Evolutionary conservation across 2,888 invertebrate species (phyloP), one percentile per base, ranked within the genome.

Genomic region (Nemoura dubitans): DNA sequence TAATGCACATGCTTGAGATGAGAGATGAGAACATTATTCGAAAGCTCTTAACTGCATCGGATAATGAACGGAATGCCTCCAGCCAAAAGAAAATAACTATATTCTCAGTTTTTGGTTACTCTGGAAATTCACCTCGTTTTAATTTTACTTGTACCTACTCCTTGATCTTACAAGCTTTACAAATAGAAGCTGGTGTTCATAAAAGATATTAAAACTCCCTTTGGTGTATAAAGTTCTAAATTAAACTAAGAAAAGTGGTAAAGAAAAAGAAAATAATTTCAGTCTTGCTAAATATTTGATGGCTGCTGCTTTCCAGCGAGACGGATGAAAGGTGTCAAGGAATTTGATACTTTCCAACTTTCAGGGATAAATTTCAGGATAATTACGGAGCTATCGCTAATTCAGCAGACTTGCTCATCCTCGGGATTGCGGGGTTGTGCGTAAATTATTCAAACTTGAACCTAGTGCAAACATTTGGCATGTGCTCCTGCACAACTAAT

Each of bases 271-370:
- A 36, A 59, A 59, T 59, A 59, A 59, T 59, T 59, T 59, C 16
- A 10, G 21, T 10, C 59, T 21, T 21, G 59, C 59, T 59, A 59
- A 59, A 59, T 59, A 59, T 59, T 59, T 21, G 59, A 59, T 59
- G 59, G 59, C 59, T 59, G 59, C 59, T 21, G 3, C 59, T 59
- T 59, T 3, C 59, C 2, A 10, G 59, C 16, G 59, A 59, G 59
- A 59, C 21, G 59, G 59, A 59, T 59, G 59, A 59, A 59, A 59
- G 59, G 59, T 59, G 59, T 59, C 59, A 59, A 59, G 59, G 59
- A 59, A 59, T 59, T 59, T 59, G 59, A 59, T 59, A 59, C 59
- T 59, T 59, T 21, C 16, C 59, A 59, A 59, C 59, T 59, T 59
- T 59, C 59, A 59, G 21, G n/a, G 59, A 59, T 59, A 59, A 59